Conservation (phyloP, 2,113 vertebrate genomes). For the Columbina picui region DNA sequence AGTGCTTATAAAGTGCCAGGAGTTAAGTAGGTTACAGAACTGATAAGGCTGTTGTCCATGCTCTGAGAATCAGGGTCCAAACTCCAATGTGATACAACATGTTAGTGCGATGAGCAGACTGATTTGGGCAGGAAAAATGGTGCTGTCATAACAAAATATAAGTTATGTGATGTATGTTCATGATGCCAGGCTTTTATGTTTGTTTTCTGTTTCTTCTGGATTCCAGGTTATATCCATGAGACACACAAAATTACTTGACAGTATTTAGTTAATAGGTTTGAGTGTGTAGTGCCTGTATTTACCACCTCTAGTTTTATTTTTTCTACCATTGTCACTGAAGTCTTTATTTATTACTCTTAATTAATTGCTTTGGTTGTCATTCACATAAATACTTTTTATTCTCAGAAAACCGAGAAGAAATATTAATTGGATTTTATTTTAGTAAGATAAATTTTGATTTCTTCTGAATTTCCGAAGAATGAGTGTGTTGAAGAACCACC, state of each 20-base stretch:
- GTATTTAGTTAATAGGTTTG: background rate
- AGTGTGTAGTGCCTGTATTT: background rate
- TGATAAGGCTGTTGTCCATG: background rate
- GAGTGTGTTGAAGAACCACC: background rate
- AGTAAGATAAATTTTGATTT: background rate
- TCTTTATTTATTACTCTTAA: background rate
- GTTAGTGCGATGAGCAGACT: background rate
- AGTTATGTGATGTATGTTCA: background rate
- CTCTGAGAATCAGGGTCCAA: rapidly evolving
- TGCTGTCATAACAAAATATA: background rate
- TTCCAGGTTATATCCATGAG: background rate
- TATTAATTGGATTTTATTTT: background rate
- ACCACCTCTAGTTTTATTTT: background rate
- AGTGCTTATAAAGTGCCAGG: background rate
- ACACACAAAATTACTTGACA: background rate
- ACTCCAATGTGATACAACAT: background rate
- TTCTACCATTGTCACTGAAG: rapidly evolving
- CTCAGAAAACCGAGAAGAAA: background rate
- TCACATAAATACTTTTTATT: background rate
- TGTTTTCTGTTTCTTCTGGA: background rate
- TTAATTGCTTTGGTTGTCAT: background rate
- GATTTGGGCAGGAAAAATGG: background rate
- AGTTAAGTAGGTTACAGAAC: background rate
- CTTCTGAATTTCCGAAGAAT: background rate
- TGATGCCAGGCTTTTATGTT: background rate